Evolutionary conservation across 2,113 vertebrate genomes (phyloP).

Genomic region (Rhinolophus ferrumequinum): DNA sequence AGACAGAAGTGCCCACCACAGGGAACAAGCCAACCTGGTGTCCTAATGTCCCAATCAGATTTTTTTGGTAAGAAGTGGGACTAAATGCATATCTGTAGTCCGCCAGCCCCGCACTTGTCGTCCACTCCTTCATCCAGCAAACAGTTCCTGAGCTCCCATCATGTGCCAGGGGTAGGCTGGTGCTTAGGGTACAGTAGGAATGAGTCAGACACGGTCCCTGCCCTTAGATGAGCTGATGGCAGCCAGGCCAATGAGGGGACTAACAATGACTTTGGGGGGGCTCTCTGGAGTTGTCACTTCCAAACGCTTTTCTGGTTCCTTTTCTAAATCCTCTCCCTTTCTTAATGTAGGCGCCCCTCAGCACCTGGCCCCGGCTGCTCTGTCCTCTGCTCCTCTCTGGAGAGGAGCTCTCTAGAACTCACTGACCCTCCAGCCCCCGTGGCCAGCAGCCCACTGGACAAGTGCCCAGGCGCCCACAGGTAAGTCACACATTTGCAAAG

Average conservation of each 20-base stretch:
- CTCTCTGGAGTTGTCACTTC: neutral
- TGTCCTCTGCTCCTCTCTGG: neutral
- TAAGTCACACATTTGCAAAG: neutral
- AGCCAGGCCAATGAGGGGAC: neutral
- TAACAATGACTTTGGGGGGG: neutral
- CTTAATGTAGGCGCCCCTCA: neutral
- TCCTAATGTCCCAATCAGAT: conserved; percentile 23
- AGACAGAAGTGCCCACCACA: conserved; percentile 53
- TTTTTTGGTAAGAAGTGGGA: neutral
- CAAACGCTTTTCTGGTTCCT: neutral
- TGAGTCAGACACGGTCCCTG: neutral
- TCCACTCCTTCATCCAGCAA: neutral
- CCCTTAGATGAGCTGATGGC: neutral
- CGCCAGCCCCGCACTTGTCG: neutral
- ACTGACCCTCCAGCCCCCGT: neutral
- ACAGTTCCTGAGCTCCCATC: neutral
- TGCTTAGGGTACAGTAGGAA: neutral
- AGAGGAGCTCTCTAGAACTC: neutral
- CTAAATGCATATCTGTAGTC: neutral
- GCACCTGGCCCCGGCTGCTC: accelerated
- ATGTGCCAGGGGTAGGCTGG: neutral
- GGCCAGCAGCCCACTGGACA: neutral
- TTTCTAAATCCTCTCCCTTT: neutral
- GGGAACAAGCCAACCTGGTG: conserved; percentile 25
- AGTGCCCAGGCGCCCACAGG: neutral